Base-by-base conservation (phyloP, 2,888 invertebrate genomes). In the Lochmaea capreae region DNA sequence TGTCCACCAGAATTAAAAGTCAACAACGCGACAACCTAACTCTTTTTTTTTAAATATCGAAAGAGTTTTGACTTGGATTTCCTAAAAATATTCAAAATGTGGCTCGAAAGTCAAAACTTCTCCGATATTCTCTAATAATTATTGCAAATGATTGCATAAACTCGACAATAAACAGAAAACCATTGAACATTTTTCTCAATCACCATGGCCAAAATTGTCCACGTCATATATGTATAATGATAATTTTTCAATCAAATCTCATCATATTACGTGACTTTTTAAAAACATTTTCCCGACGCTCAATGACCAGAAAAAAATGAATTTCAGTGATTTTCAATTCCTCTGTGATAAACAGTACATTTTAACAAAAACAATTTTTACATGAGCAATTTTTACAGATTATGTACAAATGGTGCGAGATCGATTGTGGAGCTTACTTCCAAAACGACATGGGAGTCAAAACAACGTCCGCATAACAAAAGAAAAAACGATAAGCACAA, bases 311-410 rank as follows among this genome's bases (percentile, higher is more conserved):
- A 26, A 43, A 59, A 57, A 68, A 72, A 66, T 49, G 39, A 16
- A 39, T 39, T 43, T 61, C 61, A 39, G 26, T 33, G 61, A 39
- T 52, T 63, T 67, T 57, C n/a, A 39, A 54, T 39, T 69, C 69
- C 74, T 68, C 73, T 79, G 77, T 78, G 78, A 81, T 80, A 82
- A 84, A 84, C 82, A 83, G 82, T 85, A 85, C 83, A 84, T 82
- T 78, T 83, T 83, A 87, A 87, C 86, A 86, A 87, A 87, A 85
- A 86, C 85, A 87, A 86, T 86, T 84, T 87, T 85, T 86, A 86
- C 85, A 87, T 86, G 87, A 87, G 87, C 87, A 87, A 83, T 86
- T 85, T 86, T 85, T 87, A 86, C 85, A 86, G 83, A 81, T 78
- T 87, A 86, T 86, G 79, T 86, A 87, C 86, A 86, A 82, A 83